Evolutionary conservation across 2,113 vertebrate species (phyloP).

Genomic region (Camelus bactrianus): DNA sequence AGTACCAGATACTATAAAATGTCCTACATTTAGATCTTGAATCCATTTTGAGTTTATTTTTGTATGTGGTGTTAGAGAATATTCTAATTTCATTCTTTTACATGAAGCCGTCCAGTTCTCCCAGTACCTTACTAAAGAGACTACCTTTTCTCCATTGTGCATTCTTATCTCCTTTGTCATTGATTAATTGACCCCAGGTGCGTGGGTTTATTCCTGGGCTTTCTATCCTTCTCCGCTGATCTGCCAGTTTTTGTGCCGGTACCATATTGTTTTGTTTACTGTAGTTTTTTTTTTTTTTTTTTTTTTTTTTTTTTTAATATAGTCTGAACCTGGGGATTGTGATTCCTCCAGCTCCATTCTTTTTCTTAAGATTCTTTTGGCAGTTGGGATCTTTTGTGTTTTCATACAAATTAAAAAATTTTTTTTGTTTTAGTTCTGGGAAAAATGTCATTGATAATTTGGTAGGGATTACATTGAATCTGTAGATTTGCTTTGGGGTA

Average conservation of each 20-base stretch:
- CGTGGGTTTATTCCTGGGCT: background rate
- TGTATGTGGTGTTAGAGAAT: background rate
- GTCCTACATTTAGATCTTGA: background rate
- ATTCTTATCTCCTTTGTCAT: background rate
- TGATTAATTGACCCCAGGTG: background rate
- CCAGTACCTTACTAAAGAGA: background rate
- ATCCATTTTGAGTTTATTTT: background rate
- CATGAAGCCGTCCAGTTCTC: background rate
- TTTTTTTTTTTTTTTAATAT: background rate
- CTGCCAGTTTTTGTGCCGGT: background rate
- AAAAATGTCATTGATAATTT: background rate
- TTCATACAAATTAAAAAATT: background rate
- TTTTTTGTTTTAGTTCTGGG: background rate
- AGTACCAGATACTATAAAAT: background rate
- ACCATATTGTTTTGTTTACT: background rate
- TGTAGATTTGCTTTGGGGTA: background rate
- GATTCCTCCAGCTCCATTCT: background rate
- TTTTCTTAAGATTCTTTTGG: background rate
- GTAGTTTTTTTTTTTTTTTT: background rate
- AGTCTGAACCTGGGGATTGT: background rate
- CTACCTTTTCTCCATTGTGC: background rate
- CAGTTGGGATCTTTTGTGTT: background rate
- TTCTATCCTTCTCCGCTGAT: background rate
- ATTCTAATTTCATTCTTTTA: background rate
- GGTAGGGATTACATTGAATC: background rate